Conservation (phyloP, 2,797 vertebrate species). For the Pipistrellus pipistrellus region DNA sequence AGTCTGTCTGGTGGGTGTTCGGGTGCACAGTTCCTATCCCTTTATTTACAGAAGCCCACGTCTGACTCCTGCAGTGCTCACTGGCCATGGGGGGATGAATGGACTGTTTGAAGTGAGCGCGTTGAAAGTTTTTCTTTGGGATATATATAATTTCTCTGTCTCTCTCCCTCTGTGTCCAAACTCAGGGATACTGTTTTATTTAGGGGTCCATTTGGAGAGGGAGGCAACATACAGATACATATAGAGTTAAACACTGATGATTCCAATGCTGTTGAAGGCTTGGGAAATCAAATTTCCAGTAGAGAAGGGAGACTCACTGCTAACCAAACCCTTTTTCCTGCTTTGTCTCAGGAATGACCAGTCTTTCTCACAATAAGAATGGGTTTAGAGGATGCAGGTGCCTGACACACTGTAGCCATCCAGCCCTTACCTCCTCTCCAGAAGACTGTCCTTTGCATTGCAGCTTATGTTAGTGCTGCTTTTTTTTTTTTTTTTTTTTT, state of each 20-base stretch:
- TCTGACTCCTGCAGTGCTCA: conserved; percentile 81
- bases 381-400: not conserved
- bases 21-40: not conserved
- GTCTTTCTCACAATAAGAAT: not conserved
- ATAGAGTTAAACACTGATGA: not conserved
- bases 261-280: not conserved
- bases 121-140: conserved; percentile 76
- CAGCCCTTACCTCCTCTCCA: not conserved
- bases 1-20: not conserved
- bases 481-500: too few species aligned
- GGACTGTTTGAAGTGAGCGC: conserved; percentile 81
- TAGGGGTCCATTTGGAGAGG: not conserved
- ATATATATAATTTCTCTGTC: not conserved
- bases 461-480: not conserved
- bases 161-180: not conserved
- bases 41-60: conserved; percentile 83
- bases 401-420: rapidly evolving
- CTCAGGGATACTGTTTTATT: not conserved
- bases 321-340: not conserved
- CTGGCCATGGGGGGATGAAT: conserved; percentile 73
- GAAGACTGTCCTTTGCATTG: not conserved
- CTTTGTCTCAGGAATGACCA: not conserved
- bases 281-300: not conserved
- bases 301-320: not conserved
- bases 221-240: not conserved